Conservation (phyloP, 1,140 invertebrate species). For the Cherax quadricarinatus region DNA sequence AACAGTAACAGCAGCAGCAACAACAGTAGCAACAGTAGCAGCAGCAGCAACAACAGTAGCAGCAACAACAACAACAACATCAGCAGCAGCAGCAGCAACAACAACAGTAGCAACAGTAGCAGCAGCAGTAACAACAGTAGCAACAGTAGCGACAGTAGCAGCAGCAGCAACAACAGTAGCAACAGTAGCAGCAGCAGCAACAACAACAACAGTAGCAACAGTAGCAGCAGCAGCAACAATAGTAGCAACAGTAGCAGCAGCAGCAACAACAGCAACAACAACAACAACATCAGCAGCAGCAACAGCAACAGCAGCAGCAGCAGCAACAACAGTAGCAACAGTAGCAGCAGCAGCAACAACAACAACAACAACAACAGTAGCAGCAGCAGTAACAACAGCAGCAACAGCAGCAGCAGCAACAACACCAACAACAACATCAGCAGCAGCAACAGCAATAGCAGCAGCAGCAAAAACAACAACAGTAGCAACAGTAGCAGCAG, state of each 20-base stretch:
- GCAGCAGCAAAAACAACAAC: not conserved
- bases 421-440: not conserved
- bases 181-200: too few relatives aligned
- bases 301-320: not conserved
- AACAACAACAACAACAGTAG: not conserved
- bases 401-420: not conserved
- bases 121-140: too few relatives aligned
- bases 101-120: too few relatives aligned
- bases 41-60: too few relatives aligned
- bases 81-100: too few relatives aligned
- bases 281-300: constrained; percentile 1
- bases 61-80: too few relatives aligned
- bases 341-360: not conserved
- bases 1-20: too few relatives aligned
- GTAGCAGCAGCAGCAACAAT: not conserved
- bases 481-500: not conserved
- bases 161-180: too few relatives aligned
- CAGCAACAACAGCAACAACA: not conserved
- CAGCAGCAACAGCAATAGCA: not conserved
- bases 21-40: too few relatives aligned
- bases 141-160: too few relatives aligned
- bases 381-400: not conserved
- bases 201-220: not conserved
- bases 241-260: not conserved
- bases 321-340: not conserved